Evolutionary conservation across 2,888 invertebrate genomes (phyloP).

Genomic region (Malthinus seriepunctatus): DNA sequence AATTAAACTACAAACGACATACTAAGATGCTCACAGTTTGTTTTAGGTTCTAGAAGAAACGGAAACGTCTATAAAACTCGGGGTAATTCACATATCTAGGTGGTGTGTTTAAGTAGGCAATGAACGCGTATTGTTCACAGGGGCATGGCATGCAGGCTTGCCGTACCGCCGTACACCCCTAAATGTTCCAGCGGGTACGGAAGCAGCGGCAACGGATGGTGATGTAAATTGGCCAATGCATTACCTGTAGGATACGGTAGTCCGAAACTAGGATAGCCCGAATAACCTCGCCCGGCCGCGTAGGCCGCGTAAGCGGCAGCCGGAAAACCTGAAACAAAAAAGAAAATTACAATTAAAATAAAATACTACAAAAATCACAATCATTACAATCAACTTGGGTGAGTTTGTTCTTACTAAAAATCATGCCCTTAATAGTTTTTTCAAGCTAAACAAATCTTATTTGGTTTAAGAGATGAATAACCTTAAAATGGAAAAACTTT

Average conservation of each 20-base stretch:
- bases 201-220: slow-evolving; percentile 65
- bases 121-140: slow-evolving; percentile 64
- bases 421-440: too few species aligned
- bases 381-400: neutral
- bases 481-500: too few species aligned
- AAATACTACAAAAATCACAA: neutral
- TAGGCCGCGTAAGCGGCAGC: slow-evolving; percentile 94
- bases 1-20: neutral
- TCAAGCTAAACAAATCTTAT: too few species aligned
- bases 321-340: slow-evolving; percentile 77
- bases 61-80: neutral
- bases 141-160: slow-evolving; percentile 76
- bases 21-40: neutral
- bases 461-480: too few species aligned
- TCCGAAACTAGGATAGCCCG: slow-evolving; percentile 97
- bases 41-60: slow-evolving; percentile 4
- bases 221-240: slow-evolving; percentile 79
- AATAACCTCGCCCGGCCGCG: slow-evolving; percentile 95
- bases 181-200: slow-evolving; percentile 67
- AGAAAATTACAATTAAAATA: slow-evolving; percentile 2
- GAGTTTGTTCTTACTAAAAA: slow-evolving; percentile 5
- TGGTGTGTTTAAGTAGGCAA: slow-evolving; percentile 33
- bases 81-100: slow-evolving; percentile 20
- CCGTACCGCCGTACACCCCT: slow-evolving; percentile 60
- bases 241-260: slow-evolving; percentile 98